Conservation (phyloP, 1,140 invertebrate genomes). For the Pogonomyrmex barbatus region DNA sequence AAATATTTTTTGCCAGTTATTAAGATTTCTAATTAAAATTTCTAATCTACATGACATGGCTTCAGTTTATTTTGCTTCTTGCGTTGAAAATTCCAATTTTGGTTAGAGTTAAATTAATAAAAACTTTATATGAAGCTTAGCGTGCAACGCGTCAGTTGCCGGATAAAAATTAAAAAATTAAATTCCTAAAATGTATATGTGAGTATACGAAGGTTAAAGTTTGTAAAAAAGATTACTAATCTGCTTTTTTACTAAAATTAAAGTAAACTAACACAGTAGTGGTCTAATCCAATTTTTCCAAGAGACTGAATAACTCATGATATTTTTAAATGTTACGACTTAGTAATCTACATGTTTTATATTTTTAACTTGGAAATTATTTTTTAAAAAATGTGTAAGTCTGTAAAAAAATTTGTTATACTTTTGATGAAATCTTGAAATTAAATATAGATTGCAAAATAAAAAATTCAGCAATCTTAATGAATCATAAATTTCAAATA, state of each 20-base stretch:
- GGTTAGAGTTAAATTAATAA: conserved; percentile 34
- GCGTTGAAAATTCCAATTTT: conserved; percentile 33
- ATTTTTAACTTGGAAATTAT: background rate
- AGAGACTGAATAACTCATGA: background rate
- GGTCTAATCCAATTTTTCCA: background rate
- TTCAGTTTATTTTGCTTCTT: conserved; percentile 5
- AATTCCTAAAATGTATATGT: background rate
- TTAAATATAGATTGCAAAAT: background rate
- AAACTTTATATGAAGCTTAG: conserved; percentile 26
- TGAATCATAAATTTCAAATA: background rate
- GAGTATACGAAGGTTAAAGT: background rate
- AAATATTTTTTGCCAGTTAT: background rate
- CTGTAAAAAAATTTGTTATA: background rate
- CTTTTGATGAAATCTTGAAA: background rate
- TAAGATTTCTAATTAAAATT: background rate
- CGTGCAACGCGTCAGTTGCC: background rate
- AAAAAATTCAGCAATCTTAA: background rate
- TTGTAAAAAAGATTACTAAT: conserved; percentile 18
- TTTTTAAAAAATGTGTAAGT: background rate
- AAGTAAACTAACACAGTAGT: background rate
- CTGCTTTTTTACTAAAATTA: conserved; percentile 19
- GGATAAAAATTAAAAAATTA: conserved; percentile 34
- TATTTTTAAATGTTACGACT: background rate
- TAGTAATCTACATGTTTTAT: background rate
- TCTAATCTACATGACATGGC: background rate